These are phyloP conservation scores for Carduelis carduelis DNA, from an alignment of 2,797 vertebrate genomes.

Conservation along the genomic window DNA sequence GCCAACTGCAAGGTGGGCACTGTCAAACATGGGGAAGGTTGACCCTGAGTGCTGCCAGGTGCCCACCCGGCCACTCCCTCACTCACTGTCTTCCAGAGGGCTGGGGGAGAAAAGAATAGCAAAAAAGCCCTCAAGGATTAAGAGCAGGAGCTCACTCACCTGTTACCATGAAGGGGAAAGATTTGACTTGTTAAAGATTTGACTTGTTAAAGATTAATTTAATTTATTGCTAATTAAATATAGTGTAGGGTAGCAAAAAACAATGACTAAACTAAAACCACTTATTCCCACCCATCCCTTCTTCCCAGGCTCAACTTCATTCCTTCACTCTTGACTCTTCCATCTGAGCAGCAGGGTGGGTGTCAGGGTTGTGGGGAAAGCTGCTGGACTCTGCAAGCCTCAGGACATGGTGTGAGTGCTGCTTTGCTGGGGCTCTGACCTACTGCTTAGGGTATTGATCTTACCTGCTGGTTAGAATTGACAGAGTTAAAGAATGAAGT, in stretches of 20 bases:
- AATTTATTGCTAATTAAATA: not conserved
- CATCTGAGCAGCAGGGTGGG: not conserved
- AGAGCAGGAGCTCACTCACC: not conserved
- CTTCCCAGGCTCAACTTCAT: not conserved
- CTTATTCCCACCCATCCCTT: not conserved
- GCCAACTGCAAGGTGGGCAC: not conserved
- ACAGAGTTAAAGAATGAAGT: not conserved
- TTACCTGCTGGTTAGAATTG: not conserved
- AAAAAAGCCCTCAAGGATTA: not conserved
- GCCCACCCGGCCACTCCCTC: not conserved
- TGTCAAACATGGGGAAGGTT: not conserved
- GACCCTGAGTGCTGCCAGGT: not conserved
- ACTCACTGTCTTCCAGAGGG: not conserved
- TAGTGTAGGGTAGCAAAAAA: not conserved
- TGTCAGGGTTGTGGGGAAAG: rapidly evolving
- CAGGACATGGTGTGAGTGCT: not conserved
- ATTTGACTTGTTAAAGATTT: not conserved
- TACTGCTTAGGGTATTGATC: not conserved
- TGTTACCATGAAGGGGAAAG: not conserved
- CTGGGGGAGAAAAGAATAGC: not conserved
- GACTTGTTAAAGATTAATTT: not conserved
- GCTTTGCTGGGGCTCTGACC: not conserved
- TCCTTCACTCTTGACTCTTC: not conserved
- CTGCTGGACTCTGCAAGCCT: not conserved
- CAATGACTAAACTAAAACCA: not conserved